Base-by-base conservation (phyloP, 2,888 invertebrate genomes). In the Tyria jacobaeae region DNA sequence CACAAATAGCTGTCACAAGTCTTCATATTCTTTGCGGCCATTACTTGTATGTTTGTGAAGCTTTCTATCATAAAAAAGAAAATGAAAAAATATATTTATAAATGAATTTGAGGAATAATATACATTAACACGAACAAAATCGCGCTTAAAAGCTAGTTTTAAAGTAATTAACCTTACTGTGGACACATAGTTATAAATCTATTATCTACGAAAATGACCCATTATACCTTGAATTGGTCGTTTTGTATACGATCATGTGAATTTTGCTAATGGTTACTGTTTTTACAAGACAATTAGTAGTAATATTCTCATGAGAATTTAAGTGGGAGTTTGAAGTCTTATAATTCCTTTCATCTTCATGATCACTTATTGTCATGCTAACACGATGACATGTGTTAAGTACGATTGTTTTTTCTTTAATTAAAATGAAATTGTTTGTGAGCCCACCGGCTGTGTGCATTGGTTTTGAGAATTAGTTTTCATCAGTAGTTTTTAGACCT, bases 161-260 rank as follows among this genome's bases (percentile, higher is more conserved):
- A 50, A 15, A 50, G n/a, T 62, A 68, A 71, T 72, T 63, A 75
- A 49, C 62, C 1, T 57, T 60, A 50, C 24, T 60, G 27, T 25
- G n/a, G 17, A 51, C 15, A 17, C 51, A 14, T 63, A 52, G 53
- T 75, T 73, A 75, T 72, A 72, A 62, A 68, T 51, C 57, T 60
- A 75, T 75, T 69, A 21, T 44, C 21, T 44, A 65, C 48, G 55
- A 55, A 25, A 73, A 51, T 59, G 41, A 64, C 35, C 51, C 62
- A 54, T 55, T 47, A 64, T 64, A 50, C 55, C 10, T 21, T 31
- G 14, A 58, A 25, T 57, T 37, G 25, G 17, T 25, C 10, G 5
- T 57, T 47, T 47, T 47, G 21, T 47, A 15, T 12, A 24, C 9
- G 9, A 55, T 21, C 10, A 53, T 53, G 53, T 12, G 39, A 53